A percentile compares a stretch with the other conserved stretches of the same genome.
Conservation (phyloP, 2,797 vertebrate genomes). For the Falco berigora region DNA sequence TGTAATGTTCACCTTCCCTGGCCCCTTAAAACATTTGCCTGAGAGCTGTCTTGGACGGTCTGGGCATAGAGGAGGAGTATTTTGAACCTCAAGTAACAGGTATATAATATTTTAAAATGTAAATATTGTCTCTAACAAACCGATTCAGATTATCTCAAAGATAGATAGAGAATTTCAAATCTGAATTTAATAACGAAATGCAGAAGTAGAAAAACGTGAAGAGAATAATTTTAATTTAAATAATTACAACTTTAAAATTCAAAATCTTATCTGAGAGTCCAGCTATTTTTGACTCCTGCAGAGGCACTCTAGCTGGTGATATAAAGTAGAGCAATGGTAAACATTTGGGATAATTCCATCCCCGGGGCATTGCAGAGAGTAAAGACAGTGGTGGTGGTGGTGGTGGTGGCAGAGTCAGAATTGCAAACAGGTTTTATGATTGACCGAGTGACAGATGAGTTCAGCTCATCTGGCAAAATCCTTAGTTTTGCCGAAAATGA, state of each 20-base stretch:
- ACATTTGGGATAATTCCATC: background rate
- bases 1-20: background rate
- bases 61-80: background rate
- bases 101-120: background rate
- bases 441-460: background rate
- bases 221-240: background rate
- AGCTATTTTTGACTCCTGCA: background rate
- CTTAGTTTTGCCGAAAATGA: background rate
- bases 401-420: background rate
- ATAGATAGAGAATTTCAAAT: background rate
- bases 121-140: background rate
- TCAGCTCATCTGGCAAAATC: background rate
- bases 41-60: background rate
- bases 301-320: background rate
- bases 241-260: background rate
- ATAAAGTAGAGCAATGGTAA: background rate
- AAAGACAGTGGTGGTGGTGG: background rate
- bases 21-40: background rate
- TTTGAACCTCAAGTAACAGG: background rate
- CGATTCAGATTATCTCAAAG: background rate
- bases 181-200: background rate
- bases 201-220: background rate
- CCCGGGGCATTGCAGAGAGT: background rate
- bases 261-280: background rate
- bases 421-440: background rate